A percentile compares a stretch with the other conserved stretches of the same genome.
phyloP scores from a whole-genome alignment of 2,888 invertebrate species.

The Frankliniella fusca region DNA sequence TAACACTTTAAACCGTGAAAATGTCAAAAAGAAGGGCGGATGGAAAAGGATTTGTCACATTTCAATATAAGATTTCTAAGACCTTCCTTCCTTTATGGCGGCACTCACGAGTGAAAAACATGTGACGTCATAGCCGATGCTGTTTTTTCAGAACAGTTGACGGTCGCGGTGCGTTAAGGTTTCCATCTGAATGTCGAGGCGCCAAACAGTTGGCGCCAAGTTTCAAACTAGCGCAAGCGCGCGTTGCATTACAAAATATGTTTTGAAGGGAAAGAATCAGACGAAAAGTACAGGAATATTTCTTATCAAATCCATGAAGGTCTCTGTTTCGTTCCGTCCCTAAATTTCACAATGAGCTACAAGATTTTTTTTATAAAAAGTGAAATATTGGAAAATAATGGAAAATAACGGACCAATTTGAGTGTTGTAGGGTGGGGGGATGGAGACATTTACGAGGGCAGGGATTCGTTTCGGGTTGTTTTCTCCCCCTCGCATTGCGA shows the following conservation, averaged over 20 bases:
- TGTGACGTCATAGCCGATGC: constrained; percentile 55
- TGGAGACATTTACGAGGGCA: too few species aligned
- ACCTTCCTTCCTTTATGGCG: constrained; percentile 45
- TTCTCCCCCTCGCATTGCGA: too few species aligned
- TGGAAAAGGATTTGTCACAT: constrained; percentile 36
- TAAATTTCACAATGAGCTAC: not conserved
- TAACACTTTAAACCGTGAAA: constrained; percentile 34
- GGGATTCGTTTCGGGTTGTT: too few species aligned
- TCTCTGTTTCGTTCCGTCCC: not conserved
- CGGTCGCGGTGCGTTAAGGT: constrained; percentile 6
- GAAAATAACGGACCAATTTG: too few species aligned
- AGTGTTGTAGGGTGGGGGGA: too few species aligned
- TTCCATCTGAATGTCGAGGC: not conserved
- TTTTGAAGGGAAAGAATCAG: not conserved
- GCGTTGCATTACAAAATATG: not conserved
- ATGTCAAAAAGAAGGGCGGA: constrained; percentile 5
- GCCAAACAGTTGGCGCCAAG: constrained; percentile 10
- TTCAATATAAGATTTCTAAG: constrained; percentile 38
- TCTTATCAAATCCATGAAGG: not conserved
- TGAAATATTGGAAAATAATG: not conserved
- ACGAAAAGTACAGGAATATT: not conserved
- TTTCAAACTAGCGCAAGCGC: not conserved
- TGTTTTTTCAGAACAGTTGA: not conserved
- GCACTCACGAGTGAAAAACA: constrained; percentile 58
- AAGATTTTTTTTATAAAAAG: not conserved